Percentiles rank a stretch among this genome's conserved stretches.
phyloP scores from a whole-genome alignment of 1,140 invertebrate genomes.

The Cardiocondyla obscurior region DNA sequence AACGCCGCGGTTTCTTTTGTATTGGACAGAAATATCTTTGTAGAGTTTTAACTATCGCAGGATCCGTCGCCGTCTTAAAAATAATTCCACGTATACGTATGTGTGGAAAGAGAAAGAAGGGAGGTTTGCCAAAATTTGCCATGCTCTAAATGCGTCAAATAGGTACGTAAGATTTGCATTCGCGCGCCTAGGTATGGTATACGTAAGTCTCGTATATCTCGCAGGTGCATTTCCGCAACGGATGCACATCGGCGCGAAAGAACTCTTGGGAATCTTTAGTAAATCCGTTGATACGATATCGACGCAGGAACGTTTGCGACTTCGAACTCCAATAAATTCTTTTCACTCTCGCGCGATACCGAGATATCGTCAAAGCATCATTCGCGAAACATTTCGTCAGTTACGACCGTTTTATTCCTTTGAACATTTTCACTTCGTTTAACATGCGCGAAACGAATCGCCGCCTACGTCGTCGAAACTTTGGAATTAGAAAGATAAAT shows the following conservation, averaged over 20 bases:
- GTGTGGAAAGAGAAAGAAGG: too few relatives aligned
- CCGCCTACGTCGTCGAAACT: neutral
- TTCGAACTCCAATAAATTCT: constrained; percentile 23
- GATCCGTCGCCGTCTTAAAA: too few relatives aligned
- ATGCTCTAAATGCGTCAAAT: constrained; percentile 51
- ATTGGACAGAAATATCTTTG: too few relatives aligned
- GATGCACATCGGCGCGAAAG: constrained; percentile 28
- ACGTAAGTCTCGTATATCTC: constrained; percentile 14
- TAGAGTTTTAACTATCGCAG: too few relatives aligned
- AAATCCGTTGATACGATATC: constrained; percentile 48
- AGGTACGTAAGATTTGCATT: constrained; percentile 31
- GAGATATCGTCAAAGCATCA: constrained; percentile 9
- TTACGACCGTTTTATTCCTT: neutral
- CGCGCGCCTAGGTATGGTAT: neutral
- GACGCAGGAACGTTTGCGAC: constrained; percentile 1
- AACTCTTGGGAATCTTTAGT: constrained; percentile 34
- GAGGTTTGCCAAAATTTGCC: neutral
- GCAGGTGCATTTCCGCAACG: constrained; percentile 37
- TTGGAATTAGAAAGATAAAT: neutral
- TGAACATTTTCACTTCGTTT: neutral
- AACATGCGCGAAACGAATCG: neutral
- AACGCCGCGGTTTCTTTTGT: too few relatives aligned
- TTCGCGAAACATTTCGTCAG: neutral
- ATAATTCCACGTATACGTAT: too few relatives aligned
- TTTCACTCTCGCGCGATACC: constrained; percentile 6